phyloP scores from a whole-genome alignment of 2,888 invertebrate species.

The Agrochola circellaris region DNA sequence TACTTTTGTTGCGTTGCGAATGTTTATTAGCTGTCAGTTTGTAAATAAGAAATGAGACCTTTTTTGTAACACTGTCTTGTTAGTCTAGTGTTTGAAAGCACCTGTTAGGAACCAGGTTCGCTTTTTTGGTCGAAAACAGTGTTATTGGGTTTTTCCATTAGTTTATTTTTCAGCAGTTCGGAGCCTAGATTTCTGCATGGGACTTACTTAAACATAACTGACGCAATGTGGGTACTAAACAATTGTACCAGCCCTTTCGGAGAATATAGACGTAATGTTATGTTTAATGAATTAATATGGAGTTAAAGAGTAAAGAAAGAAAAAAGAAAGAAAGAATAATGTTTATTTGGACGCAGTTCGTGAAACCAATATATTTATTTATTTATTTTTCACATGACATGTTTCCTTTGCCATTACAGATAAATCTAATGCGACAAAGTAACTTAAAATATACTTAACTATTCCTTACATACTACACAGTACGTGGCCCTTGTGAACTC shows the following conservation, averaged over 20 bases:
- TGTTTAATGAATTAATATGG: not conserved
- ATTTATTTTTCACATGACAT: too few relatives aligned
- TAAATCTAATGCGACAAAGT: too few relatives aligned
- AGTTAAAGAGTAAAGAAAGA: not conserved
- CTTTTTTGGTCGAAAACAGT: not conserved
- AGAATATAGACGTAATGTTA: not conserved
- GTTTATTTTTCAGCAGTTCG: not conserved
- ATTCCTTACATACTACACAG: too few relatives aligned
- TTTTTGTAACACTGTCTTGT: not conserved
- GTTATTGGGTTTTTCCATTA: not conserved
- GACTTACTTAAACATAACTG: not conserved
- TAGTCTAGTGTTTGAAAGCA: too few relatives aligned
- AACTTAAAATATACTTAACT: too few relatives aligned
- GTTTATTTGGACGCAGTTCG: too few relatives aligned
- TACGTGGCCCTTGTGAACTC: too few relatives aligned
- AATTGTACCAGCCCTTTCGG: not conserved
- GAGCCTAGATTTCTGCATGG: not conserved
- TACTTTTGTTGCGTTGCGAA: conserved; percentile 8
- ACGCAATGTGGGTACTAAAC: not conserved
- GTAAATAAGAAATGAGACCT: conserved; percentile 32
- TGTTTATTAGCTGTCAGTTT: conserved; percentile 36
- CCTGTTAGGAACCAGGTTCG: not conserved
- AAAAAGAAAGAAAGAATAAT: too few relatives aligned
- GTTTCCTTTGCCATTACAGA: too few relatives aligned
- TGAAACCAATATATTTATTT: too few relatives aligned